Conservation (phyloP, 2,113 vertebrate genomes). For the Callipepla californica region DNA sequence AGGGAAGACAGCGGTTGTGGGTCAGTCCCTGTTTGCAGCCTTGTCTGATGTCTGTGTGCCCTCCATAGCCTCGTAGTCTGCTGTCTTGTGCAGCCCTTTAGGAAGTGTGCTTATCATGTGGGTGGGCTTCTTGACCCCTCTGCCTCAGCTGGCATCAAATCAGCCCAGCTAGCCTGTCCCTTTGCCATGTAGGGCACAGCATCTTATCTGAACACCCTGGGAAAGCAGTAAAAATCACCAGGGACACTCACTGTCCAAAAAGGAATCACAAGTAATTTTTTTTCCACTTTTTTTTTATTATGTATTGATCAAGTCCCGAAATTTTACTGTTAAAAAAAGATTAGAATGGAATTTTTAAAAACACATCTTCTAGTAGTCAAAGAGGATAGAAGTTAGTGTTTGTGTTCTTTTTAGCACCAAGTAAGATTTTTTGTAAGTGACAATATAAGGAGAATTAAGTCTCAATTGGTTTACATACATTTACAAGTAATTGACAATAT, state of each 20-base stretch:
- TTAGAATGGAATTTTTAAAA: not conserved
- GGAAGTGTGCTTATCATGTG: rapidly evolving
- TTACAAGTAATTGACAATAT: not conserved
- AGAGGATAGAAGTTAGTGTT: not conserved
- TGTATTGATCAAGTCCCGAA: not conserved
- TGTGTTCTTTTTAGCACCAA: not conserved
- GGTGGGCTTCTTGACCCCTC: not conserved
- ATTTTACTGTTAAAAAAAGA: not conserved
- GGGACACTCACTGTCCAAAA: not conserved
- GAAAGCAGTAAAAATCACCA: not conserved
- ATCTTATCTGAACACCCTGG: too few relatives aligned
- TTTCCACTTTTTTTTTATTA: not conserved
- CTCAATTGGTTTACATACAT: not conserved
- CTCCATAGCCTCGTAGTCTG: not conserved
- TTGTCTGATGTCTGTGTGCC: not conserved
- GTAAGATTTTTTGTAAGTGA: not conserved
- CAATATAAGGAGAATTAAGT: not conserved
- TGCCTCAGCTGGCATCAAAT: not conserved
- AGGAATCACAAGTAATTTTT: not conserved
- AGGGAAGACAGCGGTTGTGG: not conserved
- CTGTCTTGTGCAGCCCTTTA: not conserved
- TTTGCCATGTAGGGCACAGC: not conserved
- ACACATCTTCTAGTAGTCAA: not conserved
- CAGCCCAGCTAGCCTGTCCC: rapidly evolving
- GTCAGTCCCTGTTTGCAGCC: not conserved